These are phyloP conservation scores for Parotia lawesii DNA, from an alignment of 2,113 vertebrate species.

Conservation along the genomic window DNA sequence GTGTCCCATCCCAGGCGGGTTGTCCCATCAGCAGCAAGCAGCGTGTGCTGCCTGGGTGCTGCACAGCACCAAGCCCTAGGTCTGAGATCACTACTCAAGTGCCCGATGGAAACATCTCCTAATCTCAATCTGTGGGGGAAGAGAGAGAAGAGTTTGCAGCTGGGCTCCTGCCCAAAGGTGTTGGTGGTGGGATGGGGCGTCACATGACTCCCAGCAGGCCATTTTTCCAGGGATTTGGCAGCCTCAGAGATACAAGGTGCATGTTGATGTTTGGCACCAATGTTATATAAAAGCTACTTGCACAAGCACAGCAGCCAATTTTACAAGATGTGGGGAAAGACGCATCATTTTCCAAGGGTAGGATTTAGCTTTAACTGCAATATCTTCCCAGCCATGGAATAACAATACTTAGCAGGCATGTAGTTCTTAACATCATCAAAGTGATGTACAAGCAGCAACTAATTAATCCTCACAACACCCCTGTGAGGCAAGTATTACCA, in stretches of 20 bases:
- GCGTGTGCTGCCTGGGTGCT: neutral
- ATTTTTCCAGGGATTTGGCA: conserved; percentile 15
- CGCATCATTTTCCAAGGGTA: neutral
- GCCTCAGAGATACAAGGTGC: neutral
- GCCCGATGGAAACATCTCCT: neutral
- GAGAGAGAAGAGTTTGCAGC: neutral
- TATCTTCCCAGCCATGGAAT: conserved; percentile 26
- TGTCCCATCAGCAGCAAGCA: fast-evolving
- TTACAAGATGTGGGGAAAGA: conserved; percentile 36
- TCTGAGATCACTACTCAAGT: neutral
- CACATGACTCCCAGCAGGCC: neutral
- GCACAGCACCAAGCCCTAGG: neutral
- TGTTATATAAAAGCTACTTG: conserved; percentile 17
- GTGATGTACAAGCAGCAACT: conserved; percentile 33
- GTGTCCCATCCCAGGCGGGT: fast-evolving
- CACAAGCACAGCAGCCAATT: neutral
- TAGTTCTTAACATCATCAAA: conserved; percentile 59
- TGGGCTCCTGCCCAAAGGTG: neutral
- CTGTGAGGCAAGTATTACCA: conserved; percentile 53
- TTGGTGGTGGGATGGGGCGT: neutral
- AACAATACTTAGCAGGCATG: conserved; percentile 51
- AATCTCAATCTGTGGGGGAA: neutral
- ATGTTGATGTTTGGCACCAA: conserved; percentile 6
- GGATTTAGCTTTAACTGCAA: conserved; percentile 16
- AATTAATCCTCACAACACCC: conserved; percentile 59